Evolutionary conservation across 2,888 invertebrate genomes (phyloP), one percentile per base, ranked within the genome.

Genomic region (Sinhomidia bicolor): DNA sequence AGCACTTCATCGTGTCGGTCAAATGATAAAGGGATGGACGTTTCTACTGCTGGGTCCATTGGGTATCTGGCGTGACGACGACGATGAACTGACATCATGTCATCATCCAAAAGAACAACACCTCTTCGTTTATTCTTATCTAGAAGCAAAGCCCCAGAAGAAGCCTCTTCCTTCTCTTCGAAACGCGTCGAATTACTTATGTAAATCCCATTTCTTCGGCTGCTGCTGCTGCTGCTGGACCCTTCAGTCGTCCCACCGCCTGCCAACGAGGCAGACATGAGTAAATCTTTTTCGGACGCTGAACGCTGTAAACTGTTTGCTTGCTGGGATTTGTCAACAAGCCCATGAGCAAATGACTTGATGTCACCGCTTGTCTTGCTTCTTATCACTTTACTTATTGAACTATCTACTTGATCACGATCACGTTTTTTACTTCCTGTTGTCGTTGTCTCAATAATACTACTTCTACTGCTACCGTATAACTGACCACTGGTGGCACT

Each of bases 131-230:
- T 88, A 36, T 47, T 86, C 32, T 60, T 74, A 36, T 80, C 80
- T 23, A 62, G 10, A 14, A 17, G n/a, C 17, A n/a, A 44, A 9
- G 44, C 10, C 1, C 10, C 44, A 9, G 44, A 7, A 10, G 65
- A 36, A 0, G 51, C 47, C 32, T 68, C 17, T 54, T 54, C 65
- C 6, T 57, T 74, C 29, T 84, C 87, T n/a, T 88, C 60, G 47
- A 90, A 82, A 14, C 88, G 90, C 14, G 89, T 57, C 3, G 91
- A 89, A 62, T 91, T 91, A 51, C 91, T 91, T 36, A 92, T 85
- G 65, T 92, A 92, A 47, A 92, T 91, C 51, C 91, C 92, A 83
- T 91, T 91, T 29, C 91, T 71, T 76, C 90, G 26, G 14, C 86
- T 81, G 20, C 85, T n/a, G n/a, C n/a, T n/a, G n/a, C n/a, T n/a